Evolutionary conservation across 2,113 vertebrate species (phyloP).

Genomic region (Zosterops borbonicus): DNA sequence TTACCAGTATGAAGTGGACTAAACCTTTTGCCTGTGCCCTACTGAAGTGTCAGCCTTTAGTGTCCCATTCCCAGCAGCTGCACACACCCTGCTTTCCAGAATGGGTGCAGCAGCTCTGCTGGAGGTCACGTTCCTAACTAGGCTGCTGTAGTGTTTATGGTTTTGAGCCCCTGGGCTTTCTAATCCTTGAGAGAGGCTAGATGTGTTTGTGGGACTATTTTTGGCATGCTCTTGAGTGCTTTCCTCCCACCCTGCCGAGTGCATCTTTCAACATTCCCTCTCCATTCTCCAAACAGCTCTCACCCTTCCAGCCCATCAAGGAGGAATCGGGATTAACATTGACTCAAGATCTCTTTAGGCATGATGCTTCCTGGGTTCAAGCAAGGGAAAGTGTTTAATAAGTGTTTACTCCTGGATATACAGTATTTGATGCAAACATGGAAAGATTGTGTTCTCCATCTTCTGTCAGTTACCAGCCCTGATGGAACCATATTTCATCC

Average conservation of each 20-base stretch:
- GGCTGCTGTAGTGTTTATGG: not conserved
- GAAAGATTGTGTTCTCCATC: not conserved
- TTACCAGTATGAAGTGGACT: not conserved
- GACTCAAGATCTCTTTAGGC: not conserved
- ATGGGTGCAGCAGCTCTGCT: not conserved
- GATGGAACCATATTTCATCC: not conserved
- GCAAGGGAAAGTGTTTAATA: not conserved
- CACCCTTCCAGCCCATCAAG: not conserved
- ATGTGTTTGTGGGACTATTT: not conserved
- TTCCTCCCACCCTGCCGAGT: no score
- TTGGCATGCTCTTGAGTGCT: not conserved
- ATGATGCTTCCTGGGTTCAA: not conserved
- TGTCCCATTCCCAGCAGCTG: accelerated
- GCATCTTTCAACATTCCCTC: not conserved
- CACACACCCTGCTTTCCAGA: not conserved
- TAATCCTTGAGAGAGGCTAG: not conserved
- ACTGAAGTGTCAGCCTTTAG: not conserved
- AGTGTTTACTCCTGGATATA: not conserved
- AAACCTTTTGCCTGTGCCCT: not conserved
- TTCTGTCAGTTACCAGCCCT: not conserved
- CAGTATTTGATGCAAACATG: not conserved
- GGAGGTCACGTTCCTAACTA: not conserved
- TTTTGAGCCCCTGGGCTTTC: not conserved
- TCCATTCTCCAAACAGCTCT: not conserved
- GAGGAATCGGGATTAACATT: not conserved